Conservation (phyloP, 2,797 vertebrate genomes). For the Pteropus rufus region DNA sequence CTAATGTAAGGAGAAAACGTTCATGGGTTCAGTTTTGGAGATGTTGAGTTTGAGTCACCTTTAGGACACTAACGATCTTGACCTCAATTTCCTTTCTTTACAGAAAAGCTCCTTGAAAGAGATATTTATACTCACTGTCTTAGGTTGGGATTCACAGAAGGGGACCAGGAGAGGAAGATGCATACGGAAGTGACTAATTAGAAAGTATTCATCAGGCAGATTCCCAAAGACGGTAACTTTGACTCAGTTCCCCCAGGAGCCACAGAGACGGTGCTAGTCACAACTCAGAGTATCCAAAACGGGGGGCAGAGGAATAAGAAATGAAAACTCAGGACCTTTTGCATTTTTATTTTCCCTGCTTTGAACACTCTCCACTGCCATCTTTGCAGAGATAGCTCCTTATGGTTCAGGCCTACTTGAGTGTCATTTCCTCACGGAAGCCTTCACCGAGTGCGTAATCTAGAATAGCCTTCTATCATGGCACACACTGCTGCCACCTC, state of each 20-base stretch:
- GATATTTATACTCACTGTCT: neutral
- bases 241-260: neutral
- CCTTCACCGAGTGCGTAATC: neutral
- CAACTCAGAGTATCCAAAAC: neutral
- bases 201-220: neutral
- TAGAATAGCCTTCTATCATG: neutral
- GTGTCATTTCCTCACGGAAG: neutral
- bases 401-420: neutral
- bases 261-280: neutral
- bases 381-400: neutral
- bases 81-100: slow-evolving; percentile 3
- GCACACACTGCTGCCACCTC: accelerated
- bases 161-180: neutral
- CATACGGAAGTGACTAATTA: neutral
- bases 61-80: neutral
- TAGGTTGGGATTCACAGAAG: neutral
- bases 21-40: neutral
- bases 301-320: neutral
- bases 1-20: slow-evolving; percentile 14
- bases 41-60: neutral
- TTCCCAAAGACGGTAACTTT: neutral
- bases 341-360: neutral
- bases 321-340: neutral
- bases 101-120: neutral
- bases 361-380: neutral